Evolutionary conservation across 2,888 invertebrate species (phyloP).

Genomic region (Ephialtes manifestator): DNA sequence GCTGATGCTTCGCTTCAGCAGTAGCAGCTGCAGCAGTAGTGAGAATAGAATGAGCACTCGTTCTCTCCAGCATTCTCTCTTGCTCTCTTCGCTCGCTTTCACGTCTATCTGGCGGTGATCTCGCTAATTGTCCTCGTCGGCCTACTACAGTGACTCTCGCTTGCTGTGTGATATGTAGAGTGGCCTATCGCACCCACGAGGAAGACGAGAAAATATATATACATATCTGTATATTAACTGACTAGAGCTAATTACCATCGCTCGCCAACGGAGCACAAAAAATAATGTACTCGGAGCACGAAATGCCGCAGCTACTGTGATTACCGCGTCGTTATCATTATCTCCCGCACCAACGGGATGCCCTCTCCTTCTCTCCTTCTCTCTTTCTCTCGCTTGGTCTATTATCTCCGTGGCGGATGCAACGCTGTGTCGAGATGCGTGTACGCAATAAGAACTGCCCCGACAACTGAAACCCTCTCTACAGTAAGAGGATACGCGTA

Average conservation of each 20-base stretch:
- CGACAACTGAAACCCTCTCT: not conserved
- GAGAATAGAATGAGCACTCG: conserved; percentile 41
- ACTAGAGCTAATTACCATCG: conserved; percentile 48
- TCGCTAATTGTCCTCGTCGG: conserved; percentile 68
- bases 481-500: not conserved
- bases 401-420: conserved; percentile 36
- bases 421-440: not conserved
- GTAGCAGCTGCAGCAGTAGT: conserved; percentile 44
- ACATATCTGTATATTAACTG: conserved; percentile 11
- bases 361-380: conserved; percentile 3
- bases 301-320: conserved; percentile 25
- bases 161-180: conserved; percentile 20
- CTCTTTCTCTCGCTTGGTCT: conserved; percentile 9
- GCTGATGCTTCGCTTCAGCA: conserved; percentile 69
- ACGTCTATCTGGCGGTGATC: conserved; percentile 60
- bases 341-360: conserved; percentile 42
- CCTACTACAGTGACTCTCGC: conserved; percentile 11
- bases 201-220: conserved; percentile 12
- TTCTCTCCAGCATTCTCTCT: conserved; percentile 50
- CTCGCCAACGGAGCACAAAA: conserved; percentile 8
- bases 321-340: conserved; percentile 56
- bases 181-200: conserved; percentile 26
- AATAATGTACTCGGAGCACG: conserved; percentile 41
- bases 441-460: not conserved
- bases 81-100: conserved; percentile 49